Evolutionary conservation across 2,113 vertebrate genomes (phyloP), one percentile per base, ranked within the genome.

Genomic region (Scortum barcoo): DNA sequence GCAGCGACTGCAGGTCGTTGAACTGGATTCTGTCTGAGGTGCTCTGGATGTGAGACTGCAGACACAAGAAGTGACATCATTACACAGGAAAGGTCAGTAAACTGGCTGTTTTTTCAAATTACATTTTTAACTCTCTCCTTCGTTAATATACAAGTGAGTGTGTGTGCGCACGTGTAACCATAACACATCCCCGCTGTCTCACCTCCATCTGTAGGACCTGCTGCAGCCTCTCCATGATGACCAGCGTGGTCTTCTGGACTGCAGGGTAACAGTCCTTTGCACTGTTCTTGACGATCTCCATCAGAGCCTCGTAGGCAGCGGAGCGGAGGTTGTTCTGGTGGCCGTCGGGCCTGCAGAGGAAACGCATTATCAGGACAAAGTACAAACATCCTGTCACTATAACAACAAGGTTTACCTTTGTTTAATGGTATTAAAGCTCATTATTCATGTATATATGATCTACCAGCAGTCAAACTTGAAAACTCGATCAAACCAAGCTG

Each of bases 201-300:
- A 99, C 98, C 97, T 99, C 98, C 98, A 99, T 99, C 94, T 99
- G 98, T 36, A 99, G 96, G 88, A 99, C 98, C 94, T 98, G 98
- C 93, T 99, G 97, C 61, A 99, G 96, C 22, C 98, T 83, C 84
- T 99, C 98, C 98, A 99, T 99, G 82, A 99, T 99, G 90, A 99
- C 98, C 91, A 99, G 93, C 0, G 98, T 99, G 24, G 98, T 99
- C 77, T 99, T 99, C 88, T 99, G 98, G 16, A 99, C 98, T 0
- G 98, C 98, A 1, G 98, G 98, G 73, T 99, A 99, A 86, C 98
- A 99, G 81, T 99, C 98, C 92, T 99, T 99, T 63, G 98, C 98
- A 78, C 98, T 99, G 94, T 99, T 99, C 93, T 99, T 99, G 71
- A 99, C 98, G 3, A 99, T 99, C 95, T 99, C 98, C 98, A 99